A percentile compares a stretch with the other conserved stretches of the same genome.
Conservation (phyloP, 1,140 invertebrate species). For the Holcopasites calliopsidis region DNA sequence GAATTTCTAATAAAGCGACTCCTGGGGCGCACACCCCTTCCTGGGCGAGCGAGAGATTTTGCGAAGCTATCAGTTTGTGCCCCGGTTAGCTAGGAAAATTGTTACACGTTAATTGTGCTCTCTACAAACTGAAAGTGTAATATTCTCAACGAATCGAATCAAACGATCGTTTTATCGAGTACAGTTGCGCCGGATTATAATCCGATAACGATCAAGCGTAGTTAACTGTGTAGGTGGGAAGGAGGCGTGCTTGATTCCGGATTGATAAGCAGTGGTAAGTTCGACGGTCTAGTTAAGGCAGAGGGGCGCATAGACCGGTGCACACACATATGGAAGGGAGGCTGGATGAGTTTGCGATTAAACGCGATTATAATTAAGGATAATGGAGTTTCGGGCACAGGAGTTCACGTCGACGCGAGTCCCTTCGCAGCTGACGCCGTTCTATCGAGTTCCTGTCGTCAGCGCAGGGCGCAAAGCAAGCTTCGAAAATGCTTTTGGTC, state of each 20-base stretch:
- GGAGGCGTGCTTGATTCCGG: constrained; percentile 55
- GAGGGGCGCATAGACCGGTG: constrained; percentile 20
- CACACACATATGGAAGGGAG: constrained; percentile 41
- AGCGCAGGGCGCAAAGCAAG: constrained; percentile 3
- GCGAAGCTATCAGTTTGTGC: neutral
- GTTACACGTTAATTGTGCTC: constrained; percentile 22
- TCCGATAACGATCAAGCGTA: too few species aligned
- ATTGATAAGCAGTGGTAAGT: constrained; percentile 67
- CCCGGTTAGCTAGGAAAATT: neutral
- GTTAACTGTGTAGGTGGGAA: neutral
- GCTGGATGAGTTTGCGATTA: constrained; percentile 73
- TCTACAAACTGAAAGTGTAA: too few species aligned
- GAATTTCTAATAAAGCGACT: too few species aligned
- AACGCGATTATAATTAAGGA: constrained; percentile 77
- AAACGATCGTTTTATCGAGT: neutral
- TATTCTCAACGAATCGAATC: too few species aligned
- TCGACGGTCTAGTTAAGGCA: constrained; percentile 12
- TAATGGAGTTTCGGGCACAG: constrained; percentile 74
- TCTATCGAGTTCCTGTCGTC: constrained; percentile 59
- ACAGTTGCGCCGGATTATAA: neutral
- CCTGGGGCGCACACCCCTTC: too few species aligned
- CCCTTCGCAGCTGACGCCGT: constrained; percentile 58
- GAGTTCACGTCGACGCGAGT: constrained; percentile 57
- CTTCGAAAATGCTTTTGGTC: constrained; percentile 53
- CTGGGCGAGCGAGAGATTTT: constrained; percentile 7